These are phyloP conservation scores for Allobates femoralis DNA, from an alignment of 2,797 vertebrate genomes.

Conservation along the genomic window DNA sequence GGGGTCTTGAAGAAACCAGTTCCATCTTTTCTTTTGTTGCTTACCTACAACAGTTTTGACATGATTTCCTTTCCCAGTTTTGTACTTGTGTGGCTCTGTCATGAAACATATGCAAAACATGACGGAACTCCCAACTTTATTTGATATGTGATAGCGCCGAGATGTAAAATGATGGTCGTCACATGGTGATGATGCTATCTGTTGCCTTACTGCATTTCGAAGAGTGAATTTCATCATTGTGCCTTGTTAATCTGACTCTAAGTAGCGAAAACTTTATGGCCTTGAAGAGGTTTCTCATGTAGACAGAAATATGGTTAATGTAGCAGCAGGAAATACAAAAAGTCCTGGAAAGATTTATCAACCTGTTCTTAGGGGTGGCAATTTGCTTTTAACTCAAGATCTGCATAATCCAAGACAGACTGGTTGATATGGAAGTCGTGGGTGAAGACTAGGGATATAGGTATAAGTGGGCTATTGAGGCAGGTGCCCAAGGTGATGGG, in stretches of 20 bases:
- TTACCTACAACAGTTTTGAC: not conserved
- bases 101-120: not conserved
- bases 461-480: not conserved
- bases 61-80: not conserved
- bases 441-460: not conserved
- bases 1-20: not conserved
- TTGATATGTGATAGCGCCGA: not conserved
- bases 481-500: not conserved
- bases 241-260: constrained; percentile 26
- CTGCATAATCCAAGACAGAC: not conserved
- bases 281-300: not conserved
- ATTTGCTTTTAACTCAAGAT: not conserved
- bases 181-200: constrained; percentile 9
- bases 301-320: not conserved
- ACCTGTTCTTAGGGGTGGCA: not conserved
- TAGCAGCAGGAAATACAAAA: not conserved
- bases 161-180: not conserved
- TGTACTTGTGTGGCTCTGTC: not conserved
- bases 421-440: not conserved
- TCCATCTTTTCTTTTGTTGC: not conserved
- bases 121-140: not conserved
- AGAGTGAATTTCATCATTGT: constrained; percentile 3
- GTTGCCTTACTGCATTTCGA: constrained; percentile 16
- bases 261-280: not conserved
- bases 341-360: not conserved